Evolutionary conservation across 35 echinoderm and acorn worm genomes (phyloP).

Genomic region (Ophioderma brevispina): DNA sequence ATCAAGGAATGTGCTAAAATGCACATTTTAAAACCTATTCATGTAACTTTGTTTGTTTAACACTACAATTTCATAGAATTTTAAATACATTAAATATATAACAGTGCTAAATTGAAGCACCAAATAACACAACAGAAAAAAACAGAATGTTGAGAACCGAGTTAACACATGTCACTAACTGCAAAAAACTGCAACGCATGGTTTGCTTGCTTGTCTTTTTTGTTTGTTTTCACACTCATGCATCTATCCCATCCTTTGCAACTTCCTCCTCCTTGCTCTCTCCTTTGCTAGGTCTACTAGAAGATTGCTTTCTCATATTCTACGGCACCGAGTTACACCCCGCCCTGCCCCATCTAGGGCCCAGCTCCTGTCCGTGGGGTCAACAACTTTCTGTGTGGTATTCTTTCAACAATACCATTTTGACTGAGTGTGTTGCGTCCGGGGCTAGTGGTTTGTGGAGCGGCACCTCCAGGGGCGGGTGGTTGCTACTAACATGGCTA

Average conservation of each 20-base stretch:
- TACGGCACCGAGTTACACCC: conserved; percentile 29
- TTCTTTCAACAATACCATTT: conserved; percentile 11
- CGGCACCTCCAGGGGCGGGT: background rate
- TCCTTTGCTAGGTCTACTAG: conserved; percentile 31
- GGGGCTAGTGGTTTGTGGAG: background rate
- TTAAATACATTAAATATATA: too few relatives aligned
- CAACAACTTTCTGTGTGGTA: conserved; percentile 20
- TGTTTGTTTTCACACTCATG: background rate
- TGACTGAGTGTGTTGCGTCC: background rate
- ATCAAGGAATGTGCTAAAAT: too few relatives aligned
- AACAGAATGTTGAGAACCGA: too few relatives aligned
- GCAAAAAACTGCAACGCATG: background rate
- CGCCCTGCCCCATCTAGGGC: conserved; percentile 2
- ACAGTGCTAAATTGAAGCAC: too few relatives aligned
- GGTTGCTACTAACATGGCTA: background rate
- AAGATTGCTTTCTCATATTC: conserved; percentile 31
- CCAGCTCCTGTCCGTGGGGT: background rate
- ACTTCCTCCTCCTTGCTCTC: conserved; percentile 8
- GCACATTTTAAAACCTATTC: too few relatives aligned
- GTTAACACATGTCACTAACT: too few relatives aligned
- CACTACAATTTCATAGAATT: too few relatives aligned
- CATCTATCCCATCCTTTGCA: background rate
- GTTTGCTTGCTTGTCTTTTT: background rate
- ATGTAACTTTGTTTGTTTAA: too few relatives aligned
- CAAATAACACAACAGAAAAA: too few relatives aligned